Conservation (phyloP, 2,113 vertebrate species). For the Poecilia latipinna region DNA sequence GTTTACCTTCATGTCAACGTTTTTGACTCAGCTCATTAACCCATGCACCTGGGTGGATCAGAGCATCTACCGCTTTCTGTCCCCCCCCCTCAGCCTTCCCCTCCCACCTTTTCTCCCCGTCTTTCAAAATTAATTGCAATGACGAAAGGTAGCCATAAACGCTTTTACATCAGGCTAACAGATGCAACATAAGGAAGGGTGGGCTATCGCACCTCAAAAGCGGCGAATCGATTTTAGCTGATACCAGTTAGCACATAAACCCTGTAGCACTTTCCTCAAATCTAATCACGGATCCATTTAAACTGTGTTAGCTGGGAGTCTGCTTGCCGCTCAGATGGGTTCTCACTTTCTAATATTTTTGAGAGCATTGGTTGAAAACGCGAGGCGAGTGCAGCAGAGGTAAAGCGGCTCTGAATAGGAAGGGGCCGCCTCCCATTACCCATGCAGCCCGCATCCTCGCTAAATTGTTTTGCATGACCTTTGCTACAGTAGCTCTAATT, state of each 20-base stretch:
- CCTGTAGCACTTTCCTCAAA: constrained; percentile 67
- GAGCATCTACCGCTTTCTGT: neutral
- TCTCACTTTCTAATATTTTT: constrained; percentile 69
- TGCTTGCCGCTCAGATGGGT: constrained; percentile 61
- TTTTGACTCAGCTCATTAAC: constrained; percentile 78
- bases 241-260: constrained; percentile 61
- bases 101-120: neutral
- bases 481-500: constrained; percentile 90
- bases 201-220: constrained; percentile 52
- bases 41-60: constrained; percentile 55
- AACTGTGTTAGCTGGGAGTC: constrained; percentile 58
- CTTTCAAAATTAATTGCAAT: constrained; percentile 57
- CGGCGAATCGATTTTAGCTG: constrained; percentile 62
- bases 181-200: constrained; percentile 23
- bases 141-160: constrained; percentile 34
- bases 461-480: constrained; percentile 91
- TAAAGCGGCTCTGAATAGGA: constrained; percentile 26
- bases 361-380: constrained; percentile 58
- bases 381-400: constrained; percentile 35
- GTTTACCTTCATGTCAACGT: constrained; percentile 76
- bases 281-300: constrained; percentile 70
- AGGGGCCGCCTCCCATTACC: constrained; percentile 69
- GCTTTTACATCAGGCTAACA: constrained; percentile 36
- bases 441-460: constrained; percentile 84
- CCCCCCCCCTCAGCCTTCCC: neutral